Evolutionary conservation across 2,888 invertebrate genomes (phyloP), one percentile per base, ranked within the genome.

Genomic region (Argyresthia goedartella): DNA sequence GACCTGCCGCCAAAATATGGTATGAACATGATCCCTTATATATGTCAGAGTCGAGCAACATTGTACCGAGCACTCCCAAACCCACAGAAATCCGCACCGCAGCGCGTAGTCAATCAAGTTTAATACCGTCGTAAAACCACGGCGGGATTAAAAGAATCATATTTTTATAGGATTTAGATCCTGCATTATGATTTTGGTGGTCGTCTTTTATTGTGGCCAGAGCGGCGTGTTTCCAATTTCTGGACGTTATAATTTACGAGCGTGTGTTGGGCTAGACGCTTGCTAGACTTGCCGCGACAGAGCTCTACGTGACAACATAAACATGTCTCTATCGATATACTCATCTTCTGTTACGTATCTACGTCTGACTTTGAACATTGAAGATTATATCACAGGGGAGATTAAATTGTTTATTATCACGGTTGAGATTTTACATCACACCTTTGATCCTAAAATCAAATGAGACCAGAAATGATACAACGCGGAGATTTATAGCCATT

Each of bases 101-200:
- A 60, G 59, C 52, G 48, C 41, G 76, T 75, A 82, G 81, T 84
- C 84, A 82, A 84, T 84, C 84, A 81, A 80, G 58, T 79, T 85
- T 85, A 76, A 85, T 71, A 75, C 58, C 76, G 65, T 80, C 82
- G 81, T 86, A 82, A 85, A 84, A 75, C 74, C 73, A 65, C 70
- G 67, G 62, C 69, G 73, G 77, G 81, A 86, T 84, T 85, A 85
- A 74, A 69, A 66, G 73, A 84, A 80, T 85, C 79, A 84, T 84
- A 81, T 77, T 82, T 84, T 85, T 84, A 86, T 79, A 79, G 71
- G 69, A 73, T 79, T 84, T 84, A 84, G 82, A 85, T 85, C 81
- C 77, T 71, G 70, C 70, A 73, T 77, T 81, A 76, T 79, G 74
- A 75, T 78, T 79, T 71, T 69, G 67, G 65, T 66, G 81, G 25